phyloP scores from a whole-genome alignment of 2,888 invertebrate genomes.

The Macropis europaea region DNA sequence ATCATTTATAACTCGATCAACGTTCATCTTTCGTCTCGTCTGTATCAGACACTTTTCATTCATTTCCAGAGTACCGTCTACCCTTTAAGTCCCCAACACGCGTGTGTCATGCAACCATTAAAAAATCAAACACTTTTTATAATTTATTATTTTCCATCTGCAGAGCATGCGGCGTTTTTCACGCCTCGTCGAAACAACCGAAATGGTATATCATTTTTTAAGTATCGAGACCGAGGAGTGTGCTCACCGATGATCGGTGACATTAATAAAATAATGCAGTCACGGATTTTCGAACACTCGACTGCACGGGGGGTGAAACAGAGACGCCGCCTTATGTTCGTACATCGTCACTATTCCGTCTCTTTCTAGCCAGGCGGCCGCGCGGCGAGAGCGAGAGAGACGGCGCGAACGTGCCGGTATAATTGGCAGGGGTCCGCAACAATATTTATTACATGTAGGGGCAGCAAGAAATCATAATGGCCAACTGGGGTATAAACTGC shows the following conservation, averaged over 20 bases:
- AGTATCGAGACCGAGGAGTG: constrained; percentile 2
- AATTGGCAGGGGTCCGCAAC: constrained; percentile 76
- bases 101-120: too few relatives aligned
- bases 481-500: constrained; percentile 74
- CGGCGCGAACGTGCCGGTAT: constrained; percentile 54
- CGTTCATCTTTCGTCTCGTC: too few relatives aligned
- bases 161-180: neutral
- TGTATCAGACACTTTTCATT: too few relatives aligned
- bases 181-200: neutral
- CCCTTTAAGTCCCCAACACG: too few relatives aligned
- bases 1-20: too few relatives aligned
- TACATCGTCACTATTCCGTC: constrained; percentile 66
- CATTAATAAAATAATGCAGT: constrained; percentile 72
- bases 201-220: constrained; percentile 24
- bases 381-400: constrained; percentile 6
- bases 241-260: constrained; percentile 19
- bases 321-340: constrained; percentile 73
- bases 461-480: constrained; percentile 73
- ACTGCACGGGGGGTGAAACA: constrained; percentile 49
- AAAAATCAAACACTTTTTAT: too few relatives aligned
- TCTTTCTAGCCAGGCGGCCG: constrained; percentile 3
- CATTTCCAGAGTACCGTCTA: too few relatives aligned
- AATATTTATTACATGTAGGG: constrained; percentile 76
- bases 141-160: too few relatives aligned
- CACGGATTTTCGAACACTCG: constrained; percentile 65